Evolutionary conservation across 2,797 vertebrate genomes (phyloP), one percentile per base, ranked within the genome.

Genomic region (Helostoma temminkii): DNA sequence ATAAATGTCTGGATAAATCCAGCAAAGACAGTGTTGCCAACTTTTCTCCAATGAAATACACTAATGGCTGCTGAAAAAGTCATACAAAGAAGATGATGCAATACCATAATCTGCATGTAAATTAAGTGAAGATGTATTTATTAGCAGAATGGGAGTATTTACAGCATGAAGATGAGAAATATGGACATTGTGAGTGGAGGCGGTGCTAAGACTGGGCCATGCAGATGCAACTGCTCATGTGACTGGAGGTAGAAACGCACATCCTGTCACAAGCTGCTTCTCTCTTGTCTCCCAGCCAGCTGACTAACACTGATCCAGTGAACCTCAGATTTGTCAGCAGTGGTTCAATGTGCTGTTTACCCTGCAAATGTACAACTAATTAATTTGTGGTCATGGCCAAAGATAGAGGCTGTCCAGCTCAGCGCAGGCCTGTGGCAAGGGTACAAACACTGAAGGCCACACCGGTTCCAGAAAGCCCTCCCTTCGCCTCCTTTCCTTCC

Each of bases 1-100:
- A 88, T 91, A 90, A 88, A 91, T 87, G 91, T 91, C 89, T 61
- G 80, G 80, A 85, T 91, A 89, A 89, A 92, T 89, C 87, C 75
- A 87, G 60, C n/a, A 86, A 86, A 86, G 71, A 71, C 55, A 55
- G 66, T 18, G 70, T 69, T 91, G 87, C 89, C 85, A 90, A 83
- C 78, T 78, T 58, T 52, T 75, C 78, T 60, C 82, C 81, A 82
- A 80, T 91, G 73, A 91, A 90, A 90, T 78, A 80, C 72, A 46
- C 82, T 86, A 90, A 91, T 89, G 74, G 76, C 71, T 76, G 71
- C 67, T 81, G 53, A 75, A 69, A 82, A 78, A 78, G 75, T 76
- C 81, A 55, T 73, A 70, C 74, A 75, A 66, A 80, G 79, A 39
- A 22, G 72, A 63, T 62, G 78, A 83, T 56, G 72, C 47, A 49